These are phyloP conservation scores for Pachymerium ferrugineum DNA, from an alignment of 2,888 invertebrate species.

Conservation along the genomic window DNA sequence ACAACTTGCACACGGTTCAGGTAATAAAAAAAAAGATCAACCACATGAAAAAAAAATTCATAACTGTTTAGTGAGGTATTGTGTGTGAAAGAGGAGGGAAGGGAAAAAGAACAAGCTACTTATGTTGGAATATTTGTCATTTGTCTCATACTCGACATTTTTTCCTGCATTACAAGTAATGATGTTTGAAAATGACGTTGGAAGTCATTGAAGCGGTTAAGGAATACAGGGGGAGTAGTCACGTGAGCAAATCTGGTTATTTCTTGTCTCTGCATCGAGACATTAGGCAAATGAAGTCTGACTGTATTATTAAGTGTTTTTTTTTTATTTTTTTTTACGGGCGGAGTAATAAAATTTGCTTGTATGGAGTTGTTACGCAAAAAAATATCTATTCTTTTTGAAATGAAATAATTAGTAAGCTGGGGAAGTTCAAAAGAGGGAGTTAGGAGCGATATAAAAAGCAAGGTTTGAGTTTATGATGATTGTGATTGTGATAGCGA, in stretches of 20 bases:
- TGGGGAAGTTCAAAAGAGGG: not conserved
- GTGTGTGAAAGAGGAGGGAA: not conserved
- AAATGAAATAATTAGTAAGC: not conserved
- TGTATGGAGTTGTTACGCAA: not conserved
- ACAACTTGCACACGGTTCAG: not conserved
- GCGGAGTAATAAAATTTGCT: not conserved
- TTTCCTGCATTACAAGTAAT: no score
- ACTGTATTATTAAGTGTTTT: not conserved
- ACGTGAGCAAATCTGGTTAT: no score
- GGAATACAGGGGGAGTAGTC: no score
- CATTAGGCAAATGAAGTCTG: not conserved
- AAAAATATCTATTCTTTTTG: not conserved
- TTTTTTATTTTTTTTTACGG: no score
- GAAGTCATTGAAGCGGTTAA: no score
- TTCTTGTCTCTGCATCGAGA: no score
- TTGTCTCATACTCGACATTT: not conserved
- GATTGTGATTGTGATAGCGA: not conserved
- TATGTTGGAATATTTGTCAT: not conserved
- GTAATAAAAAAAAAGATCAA: not conserved
- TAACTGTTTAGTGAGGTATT: not conserved
- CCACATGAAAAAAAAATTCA: not conserved
- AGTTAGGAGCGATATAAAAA: not conserved
- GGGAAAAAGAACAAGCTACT: no score
- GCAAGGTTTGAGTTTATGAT: not conserved
- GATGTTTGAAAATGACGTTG: no score